These are phyloP conservation scores for Poeciliopsis prolifica DNA, from an alignment of 2,113 vertebrate genomes.

Conservation along the genomic window DNA sequence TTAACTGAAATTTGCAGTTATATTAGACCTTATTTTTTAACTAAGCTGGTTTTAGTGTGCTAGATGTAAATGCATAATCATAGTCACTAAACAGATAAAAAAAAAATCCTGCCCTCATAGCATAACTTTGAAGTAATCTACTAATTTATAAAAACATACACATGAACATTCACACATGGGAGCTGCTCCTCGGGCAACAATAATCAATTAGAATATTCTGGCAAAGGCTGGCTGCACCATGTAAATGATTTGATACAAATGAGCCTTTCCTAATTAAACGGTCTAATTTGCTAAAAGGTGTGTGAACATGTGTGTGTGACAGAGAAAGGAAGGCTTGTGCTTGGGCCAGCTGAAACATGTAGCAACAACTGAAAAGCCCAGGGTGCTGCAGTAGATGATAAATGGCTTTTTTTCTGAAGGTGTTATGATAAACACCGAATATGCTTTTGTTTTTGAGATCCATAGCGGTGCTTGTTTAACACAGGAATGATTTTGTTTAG, in stretches of 20 bases:
- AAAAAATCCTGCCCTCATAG: conserved; percentile 42
- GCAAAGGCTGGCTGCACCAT: conserved; percentile 77
- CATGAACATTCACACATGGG: conserved; percentile 35
- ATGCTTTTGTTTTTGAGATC: conserved; percentile 35
- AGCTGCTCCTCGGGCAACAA: conserved; percentile 74
- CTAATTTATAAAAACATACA: conserved; percentile 37
- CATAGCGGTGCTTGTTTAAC: not conserved
- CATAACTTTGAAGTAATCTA: conserved; percentile 55
- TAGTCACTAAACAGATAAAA: conserved; percentile 15
- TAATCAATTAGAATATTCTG: conserved; percentile 81
- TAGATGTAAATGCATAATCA: conserved; percentile 7
- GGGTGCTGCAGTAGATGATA: conserved; percentile 64
- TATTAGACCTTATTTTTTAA: not conserved
- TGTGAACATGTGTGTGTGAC: conserved; percentile 55
- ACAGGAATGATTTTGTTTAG: not conserved
- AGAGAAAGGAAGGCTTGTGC: conserved; percentile 43
- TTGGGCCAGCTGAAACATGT: conserved; percentile 51
- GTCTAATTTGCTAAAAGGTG: conserved; percentile 78
- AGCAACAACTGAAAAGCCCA: conserved; percentile 50
- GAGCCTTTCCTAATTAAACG: conserved; percentile 81
- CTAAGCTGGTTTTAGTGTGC: conserved; percentile 10
- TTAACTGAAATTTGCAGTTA: not conserved
- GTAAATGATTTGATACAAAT: conserved; percentile 83
- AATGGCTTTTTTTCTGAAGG: conserved; percentile 54
- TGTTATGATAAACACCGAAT: conserved; percentile 51